Base-by-base conservation (phyloP, 2,113 vertebrate genomes). In the Cryptomyrus ogoouensis region DNA sequence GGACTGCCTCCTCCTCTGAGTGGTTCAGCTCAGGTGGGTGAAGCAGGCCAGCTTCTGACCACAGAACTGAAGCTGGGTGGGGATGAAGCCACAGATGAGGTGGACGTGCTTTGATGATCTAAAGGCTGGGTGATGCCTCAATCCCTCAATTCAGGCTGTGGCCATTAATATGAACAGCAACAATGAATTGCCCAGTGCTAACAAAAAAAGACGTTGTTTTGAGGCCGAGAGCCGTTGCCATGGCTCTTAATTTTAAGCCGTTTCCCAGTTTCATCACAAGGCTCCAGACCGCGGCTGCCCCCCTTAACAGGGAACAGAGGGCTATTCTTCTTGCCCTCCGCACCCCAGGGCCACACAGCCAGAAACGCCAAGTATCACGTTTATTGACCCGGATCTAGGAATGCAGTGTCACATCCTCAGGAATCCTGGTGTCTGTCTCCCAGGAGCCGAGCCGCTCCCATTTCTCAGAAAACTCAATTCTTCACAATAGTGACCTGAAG, bases 171-270 rank as follows among this genome's bases (percentile, higher is more conserved):
- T 80, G 35, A 80, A 8, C 35, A 7, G 74, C 1, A 17, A 80
- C 74, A 42, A 19, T 80, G 74, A 42, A 8, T 42, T 3, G 17
- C 35, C 74, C 35, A 39, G 15, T 24, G 21, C 39, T 84, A 19
- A 17, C 17, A 47, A 84, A 84, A 84, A 84, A 47, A 84, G 42
- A 84, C 83, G 21, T 47, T 84, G 83, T 93, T 93, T 92, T 93
- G 94, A 90, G 91, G 89, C 89, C 17, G n/a, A 87, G 88, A 89
- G 90, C 91, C 89, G 74, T 90, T 90, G 86, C 90, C 89, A 87
- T 92, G 92, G 44, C 89, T 91, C 91, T 5, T 90, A 83, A 50
- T 42, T 89, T 70, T 91, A 91, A 89, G 83, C 92, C 52, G 90
- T 93, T 91, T 91, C 90, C 77, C 91, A 21, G 77, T 83, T 83